Base-by-base conservation (phyloP, 2,888 invertebrate species). In the Aphodius granarius region DNA sequence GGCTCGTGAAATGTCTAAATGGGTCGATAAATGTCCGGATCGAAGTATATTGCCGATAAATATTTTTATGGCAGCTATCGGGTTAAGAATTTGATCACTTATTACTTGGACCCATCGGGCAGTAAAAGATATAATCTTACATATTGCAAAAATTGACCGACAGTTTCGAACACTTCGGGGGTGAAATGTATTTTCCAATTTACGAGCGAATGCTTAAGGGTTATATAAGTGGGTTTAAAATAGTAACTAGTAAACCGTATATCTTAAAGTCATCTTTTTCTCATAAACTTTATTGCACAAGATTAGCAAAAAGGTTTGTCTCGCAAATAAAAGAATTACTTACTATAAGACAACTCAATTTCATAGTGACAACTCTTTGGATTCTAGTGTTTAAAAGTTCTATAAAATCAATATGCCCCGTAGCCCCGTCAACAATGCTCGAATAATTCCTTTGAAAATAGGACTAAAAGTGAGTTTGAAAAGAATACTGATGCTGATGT, bases 11-110 rank as follows among this genome's bases (percentile, higher is more conserved):
- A 68, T 13, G 19, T 19, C 4, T 6, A 68, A 68, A 22, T 68
- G 21, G 68, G 22, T 20, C 21, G n/a, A 20, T 68, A 68, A 68
- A 68, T 68, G 20, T 68, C 22, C n/a, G 68, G 9, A 68, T 20
- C 43, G 43, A 43, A 43, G 43, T 43, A 43, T 43, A 43, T 43
- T 21, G 68, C 21, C 68, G 68, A 68, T 68, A 68, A 68, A 68
- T 68, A 21, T 68, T 19, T 65, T 68, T 68, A 68, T 21, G 20
- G 68, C 68, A 19, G 18, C 20, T 68, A 68, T 68, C 68, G 68
- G 68, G 68, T 68, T 68, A 68, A 68, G 68, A 68, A 68, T 68
- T 68, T 68, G 68, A 68, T 68, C 68, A 68, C 68, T 68, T 68
- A 68, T 68, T 68, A 68, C 68, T 43, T 43, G 9, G 68, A 22